phyloP scores from a whole-genome alignment of 1,140 invertebrate species.

The Drosophila jambulina region DNA sequence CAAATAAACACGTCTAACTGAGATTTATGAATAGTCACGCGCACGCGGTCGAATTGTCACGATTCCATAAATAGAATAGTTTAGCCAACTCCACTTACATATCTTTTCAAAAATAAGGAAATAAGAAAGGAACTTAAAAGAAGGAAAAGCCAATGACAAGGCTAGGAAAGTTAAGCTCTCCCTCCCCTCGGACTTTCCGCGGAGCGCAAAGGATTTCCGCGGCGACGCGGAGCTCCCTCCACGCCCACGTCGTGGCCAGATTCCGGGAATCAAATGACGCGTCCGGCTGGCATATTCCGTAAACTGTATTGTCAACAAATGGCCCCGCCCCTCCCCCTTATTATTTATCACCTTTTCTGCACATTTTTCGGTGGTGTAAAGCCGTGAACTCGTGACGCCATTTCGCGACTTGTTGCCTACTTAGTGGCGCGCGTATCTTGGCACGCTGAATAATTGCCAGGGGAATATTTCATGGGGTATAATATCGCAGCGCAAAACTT shows the following conservation, averaged over 20 bases:
- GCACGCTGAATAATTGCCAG: slow-evolving; percentile 65
- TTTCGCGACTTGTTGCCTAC: slow-evolving; percentile 61
- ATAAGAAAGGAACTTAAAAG: background rate
- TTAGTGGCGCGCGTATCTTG: slow-evolving; percentile 55
- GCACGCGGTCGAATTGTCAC: background rate
- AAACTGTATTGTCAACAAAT: slow-evolving; percentile 66
- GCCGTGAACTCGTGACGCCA: slow-evolving; percentile 38
- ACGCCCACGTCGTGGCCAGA: slow-evolving; percentile 31
- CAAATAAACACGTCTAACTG: slow-evolving; percentile 4
- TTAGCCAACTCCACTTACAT: slow-evolving; percentile 7
- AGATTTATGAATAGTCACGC: slow-evolving; percentile 8
- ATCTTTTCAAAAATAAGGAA: background rate
- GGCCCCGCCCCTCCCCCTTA: background rate
- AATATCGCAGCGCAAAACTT: slow-evolving; percentile 51
- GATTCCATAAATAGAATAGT: slow-evolving; percentile 18
- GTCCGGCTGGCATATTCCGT: slow-evolving; percentile 25
- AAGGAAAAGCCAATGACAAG: background rate
- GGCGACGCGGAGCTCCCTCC: slow-evolving; percentile 28
- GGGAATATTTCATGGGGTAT: slow-evolving; percentile 51
- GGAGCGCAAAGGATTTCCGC: slow-evolving; percentile 36
- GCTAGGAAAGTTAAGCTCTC: background rate
- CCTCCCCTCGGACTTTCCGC: background rate
- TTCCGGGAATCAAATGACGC: slow-evolving; percentile 61
- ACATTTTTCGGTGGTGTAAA: slow-evolving; percentile 2
- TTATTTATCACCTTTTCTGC: slow-evolving; percentile 14